These are phyloP conservation scores for Muscina levida DNA, from an alignment of 2,888 invertebrate species.

Conservation along the genomic window DNA sequence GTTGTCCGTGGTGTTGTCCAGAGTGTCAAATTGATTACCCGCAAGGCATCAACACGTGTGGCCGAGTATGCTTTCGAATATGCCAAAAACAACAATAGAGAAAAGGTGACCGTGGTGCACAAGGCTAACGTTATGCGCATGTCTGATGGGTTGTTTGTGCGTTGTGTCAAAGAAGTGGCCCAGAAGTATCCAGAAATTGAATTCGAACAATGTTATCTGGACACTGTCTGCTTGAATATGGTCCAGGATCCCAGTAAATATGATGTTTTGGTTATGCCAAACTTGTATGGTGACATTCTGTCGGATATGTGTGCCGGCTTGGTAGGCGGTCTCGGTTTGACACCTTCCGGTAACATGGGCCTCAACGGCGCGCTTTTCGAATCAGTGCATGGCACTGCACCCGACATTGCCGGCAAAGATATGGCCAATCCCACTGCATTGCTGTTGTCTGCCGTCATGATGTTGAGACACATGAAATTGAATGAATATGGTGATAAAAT, in stretches of 20 bases:
- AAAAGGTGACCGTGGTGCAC: conserved; percentile 98
- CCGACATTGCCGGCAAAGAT: conserved; percentile 98
- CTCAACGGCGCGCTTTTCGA: conserved; percentile 98
- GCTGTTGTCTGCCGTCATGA: conserved; percentile 98
- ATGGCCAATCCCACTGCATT: conserved; percentile 99
- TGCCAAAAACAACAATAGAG: conserved; percentile 93
- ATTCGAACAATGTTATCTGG: conserved; percentile 98
- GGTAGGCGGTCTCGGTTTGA: conserved; percentile 98
- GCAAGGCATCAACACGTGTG: conserved; percentile 96
- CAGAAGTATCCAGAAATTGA: conserved; percentile 94
- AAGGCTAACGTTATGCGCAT: conserved; percentile 99
- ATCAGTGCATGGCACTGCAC: conserved; percentile 98
- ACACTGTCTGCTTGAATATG: conserved; percentile 99
- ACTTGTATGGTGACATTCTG: conserved; percentile 99
- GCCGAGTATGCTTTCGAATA: conserved; percentile 99
- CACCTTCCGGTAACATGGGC: conserved; percentile 99
- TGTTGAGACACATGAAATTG: conserved; percentile 95
- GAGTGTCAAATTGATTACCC: conserved; percentile 99
- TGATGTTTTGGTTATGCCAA: conserved; percentile 99
- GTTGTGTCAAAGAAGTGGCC: conserved; percentile 97
- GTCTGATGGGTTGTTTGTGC: conserved; percentile 98
- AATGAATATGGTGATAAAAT: conserved; percentile 89
- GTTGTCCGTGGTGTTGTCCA: conserved; percentile 99
- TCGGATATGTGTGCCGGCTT: conserved; percentile 99
- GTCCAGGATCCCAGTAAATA: conserved; percentile 98